Percentiles rank a stretch among this genome's conserved stretches.
Evolutionary conservation across 2,888 invertebrate genomes (phyloP).

Genomic region (Sclerodermus sp.): DNA sequence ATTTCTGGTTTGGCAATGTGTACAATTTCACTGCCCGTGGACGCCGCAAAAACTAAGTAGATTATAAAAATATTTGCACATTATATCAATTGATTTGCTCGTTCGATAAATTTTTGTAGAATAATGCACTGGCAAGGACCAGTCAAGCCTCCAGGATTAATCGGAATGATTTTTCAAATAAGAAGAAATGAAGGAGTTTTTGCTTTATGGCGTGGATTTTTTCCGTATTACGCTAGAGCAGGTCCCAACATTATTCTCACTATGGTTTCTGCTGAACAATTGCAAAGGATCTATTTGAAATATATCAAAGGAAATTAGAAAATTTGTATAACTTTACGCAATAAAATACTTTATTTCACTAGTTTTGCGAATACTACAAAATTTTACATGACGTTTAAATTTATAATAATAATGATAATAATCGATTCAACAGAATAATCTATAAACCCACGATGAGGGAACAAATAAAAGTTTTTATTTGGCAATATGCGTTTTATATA

Average conservation of each 20-base stretch:
- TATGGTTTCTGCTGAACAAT: slow-evolving; percentile 25
- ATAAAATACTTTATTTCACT: no score
- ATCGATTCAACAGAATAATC: no score
- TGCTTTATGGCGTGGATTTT: slow-evolving; percentile 70
- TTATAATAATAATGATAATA: no score
- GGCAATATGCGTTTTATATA: slow-evolving; percentile 21
- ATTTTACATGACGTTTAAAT: no score
- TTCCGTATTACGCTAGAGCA: slow-evolving; percentile 33
- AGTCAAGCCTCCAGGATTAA: slow-evolving; percentile 13
- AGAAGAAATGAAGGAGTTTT: slow-evolving; percentile 66
- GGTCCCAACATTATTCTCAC: slow-evolving; percentile 25
- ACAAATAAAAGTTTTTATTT: no score
- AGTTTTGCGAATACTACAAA: no score
- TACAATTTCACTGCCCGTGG: slow-evolving; percentile 67
- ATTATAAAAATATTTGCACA: background rate
- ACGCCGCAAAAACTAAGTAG: slow-evolving; percentile 65
- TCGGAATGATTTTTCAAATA: slow-evolving; percentile 40
- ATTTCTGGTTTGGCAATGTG: slow-evolving; percentile 68
- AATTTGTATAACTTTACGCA: no score
- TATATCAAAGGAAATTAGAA: no score
- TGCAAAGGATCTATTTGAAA: slow-evolving; percentile 14
- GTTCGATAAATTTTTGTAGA: slow-evolving; percentile 4
- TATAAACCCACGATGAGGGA: no score
- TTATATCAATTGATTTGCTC: background rate
- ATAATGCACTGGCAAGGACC: slow-evolving; percentile 23